phyloP scores from a whole-genome alignment of 2,113 vertebrate species.

The Protobothrops flavoviridis region DNA sequence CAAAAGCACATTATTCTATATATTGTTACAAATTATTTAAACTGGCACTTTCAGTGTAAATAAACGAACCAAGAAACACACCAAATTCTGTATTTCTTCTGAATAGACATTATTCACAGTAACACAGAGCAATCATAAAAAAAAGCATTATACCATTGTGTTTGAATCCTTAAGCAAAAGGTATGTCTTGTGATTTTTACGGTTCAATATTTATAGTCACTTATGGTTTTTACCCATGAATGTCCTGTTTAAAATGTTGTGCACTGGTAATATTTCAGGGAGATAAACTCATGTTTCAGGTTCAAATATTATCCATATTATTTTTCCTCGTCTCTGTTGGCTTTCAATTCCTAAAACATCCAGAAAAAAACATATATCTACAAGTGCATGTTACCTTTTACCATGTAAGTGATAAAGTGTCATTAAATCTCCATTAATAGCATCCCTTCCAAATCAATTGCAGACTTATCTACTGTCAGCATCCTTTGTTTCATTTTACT shows the following conservation, averaged over 20 bases:
- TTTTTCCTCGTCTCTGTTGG: slow-evolving; percentile 21
- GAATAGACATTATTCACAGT: background rate
- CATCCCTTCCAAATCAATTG: background rate
- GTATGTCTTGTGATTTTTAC: background rate
- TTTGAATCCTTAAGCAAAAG: background rate
- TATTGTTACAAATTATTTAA: background rate
- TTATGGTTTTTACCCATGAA: slow-evolving; percentile 48
- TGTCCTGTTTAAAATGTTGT: slow-evolving; percentile 43
- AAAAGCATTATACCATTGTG: background rate
- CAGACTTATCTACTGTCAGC: background rate
- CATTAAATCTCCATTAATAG: background rate
- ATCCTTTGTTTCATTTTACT: background rate
- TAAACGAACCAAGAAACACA: background rate
- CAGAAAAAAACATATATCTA: background rate
- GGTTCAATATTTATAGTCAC: background rate
- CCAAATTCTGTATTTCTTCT: background rate
- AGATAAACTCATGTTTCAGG: background rate
- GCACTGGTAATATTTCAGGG: slow-evolving; percentile 24
- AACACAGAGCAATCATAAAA: background rate
- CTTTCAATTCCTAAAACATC: slow-evolving; percentile 47
- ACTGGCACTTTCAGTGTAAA: background rate
- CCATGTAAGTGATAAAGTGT: background rate
- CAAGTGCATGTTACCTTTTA: background rate
- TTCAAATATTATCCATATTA: slow-evolving; percentile 1
- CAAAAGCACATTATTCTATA: background rate